These are phyloP conservation scores for Dione vanillae DNA, from an alignment of 2,888 invertebrate species.

Conservation along the genomic window DNA sequence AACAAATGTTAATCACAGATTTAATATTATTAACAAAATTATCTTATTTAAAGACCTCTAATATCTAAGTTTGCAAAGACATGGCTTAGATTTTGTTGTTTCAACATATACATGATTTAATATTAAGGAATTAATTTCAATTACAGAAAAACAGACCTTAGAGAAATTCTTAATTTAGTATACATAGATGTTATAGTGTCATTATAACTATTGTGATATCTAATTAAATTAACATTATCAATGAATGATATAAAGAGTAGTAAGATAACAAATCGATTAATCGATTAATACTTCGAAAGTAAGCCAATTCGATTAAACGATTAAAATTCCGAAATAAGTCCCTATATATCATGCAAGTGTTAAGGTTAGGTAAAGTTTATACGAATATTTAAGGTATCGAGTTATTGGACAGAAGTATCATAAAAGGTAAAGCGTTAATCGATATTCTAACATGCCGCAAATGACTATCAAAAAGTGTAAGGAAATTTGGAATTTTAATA, in stretches of 20 bases:
- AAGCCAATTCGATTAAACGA: constrained; percentile 18
- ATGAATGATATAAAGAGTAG: background rate
- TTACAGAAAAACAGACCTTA: no score
- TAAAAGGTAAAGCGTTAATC: constrained; percentile 27
- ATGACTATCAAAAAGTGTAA: constrained; percentile 23
- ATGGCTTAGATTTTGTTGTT: background rate
- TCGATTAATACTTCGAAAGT: background rate
- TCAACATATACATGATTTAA: background rate
- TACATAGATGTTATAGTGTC: background rate
- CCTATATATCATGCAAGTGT: constrained; percentile 17
- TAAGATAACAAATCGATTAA: constrained; percentile 4
- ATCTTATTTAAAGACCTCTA: constrained; percentile 11
- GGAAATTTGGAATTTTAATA: background rate
- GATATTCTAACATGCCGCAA: constrained; percentile 26
- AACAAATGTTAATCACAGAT: no score
- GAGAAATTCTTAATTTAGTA: no score
- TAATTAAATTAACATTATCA: constrained; percentile 9
- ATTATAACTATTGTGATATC: constrained; percentile 6
- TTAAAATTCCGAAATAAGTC: constrained; percentile 12
- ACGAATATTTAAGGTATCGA: background rate
- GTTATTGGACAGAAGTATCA: constrained; percentile 5
- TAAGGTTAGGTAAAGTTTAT: background rate
- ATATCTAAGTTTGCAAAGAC: background rate
- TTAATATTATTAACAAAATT: no score
- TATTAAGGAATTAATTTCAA: no score